Conservation (phyloP, 2,113 vertebrate genomes). For the Hypomesus transpacificus region DNA sequence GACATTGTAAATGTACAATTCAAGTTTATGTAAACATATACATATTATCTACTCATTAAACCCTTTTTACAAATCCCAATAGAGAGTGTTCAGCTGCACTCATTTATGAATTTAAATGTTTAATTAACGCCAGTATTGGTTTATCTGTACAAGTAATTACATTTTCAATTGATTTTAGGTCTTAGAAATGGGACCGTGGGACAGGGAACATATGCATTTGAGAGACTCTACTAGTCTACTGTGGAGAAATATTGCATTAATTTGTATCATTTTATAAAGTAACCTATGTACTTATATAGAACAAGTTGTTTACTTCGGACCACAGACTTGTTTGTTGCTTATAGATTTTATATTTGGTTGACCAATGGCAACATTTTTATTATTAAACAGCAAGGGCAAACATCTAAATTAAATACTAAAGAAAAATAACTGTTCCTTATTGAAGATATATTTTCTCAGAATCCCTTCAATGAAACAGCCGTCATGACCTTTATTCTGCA, state of each 20-base stretch:
- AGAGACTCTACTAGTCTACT: too few species aligned
- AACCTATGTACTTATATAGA: not conserved
- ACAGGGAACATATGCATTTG: too few species aligned
- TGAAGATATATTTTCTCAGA: conserved; percentile 35
- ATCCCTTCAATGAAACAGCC: conserved; percentile 57
- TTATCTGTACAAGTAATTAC: too few species aligned
- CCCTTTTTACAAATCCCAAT: too few species aligned
- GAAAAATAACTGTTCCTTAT: conserved; percentile 6
- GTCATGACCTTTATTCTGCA: conserved; percentile 77
- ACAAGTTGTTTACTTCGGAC: not conserved
- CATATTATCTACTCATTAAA: too few species aligned
- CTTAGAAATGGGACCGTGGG: not conserved
- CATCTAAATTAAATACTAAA: conserved; percentile 14
- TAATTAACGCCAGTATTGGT: too few species aligned
- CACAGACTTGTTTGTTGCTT: not conserved
- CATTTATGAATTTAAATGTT: too few species aligned
- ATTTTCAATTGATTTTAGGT: not conserved
- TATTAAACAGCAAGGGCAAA: conserved; percentile 11
- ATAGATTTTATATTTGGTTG: not conserved
- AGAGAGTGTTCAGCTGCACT: too few species aligned
- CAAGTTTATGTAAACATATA: too few species aligned
- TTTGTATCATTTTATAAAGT: too few species aligned
- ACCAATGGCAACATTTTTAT: not conserved
- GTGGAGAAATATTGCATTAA: too few species aligned
- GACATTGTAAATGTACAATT: too few species aligned